Evolutionary conservation across 2,797 vertebrate genomes (phyloP).

Genomic region (Sebastes glaucus): DNA sequence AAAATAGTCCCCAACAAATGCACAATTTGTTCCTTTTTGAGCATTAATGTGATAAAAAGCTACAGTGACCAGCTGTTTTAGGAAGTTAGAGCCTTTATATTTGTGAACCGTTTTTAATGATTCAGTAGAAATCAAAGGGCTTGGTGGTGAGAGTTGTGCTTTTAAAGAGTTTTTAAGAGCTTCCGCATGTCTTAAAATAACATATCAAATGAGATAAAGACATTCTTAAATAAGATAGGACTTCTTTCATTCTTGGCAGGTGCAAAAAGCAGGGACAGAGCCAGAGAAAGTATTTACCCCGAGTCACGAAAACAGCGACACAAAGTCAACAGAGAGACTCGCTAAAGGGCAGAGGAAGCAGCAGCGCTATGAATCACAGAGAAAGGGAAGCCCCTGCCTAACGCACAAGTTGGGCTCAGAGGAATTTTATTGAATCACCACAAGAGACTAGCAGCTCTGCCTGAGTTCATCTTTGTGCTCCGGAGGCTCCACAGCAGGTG

Average conservation of each 20-base stretch:
- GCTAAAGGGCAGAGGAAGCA: constrained; percentile 30
- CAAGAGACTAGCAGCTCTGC: constrained; percentile 49
- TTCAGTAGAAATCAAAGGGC: not conserved
- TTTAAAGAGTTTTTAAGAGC: not conserved
- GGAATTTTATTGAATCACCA: constrained; percentile 67
- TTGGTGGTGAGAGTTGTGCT: not conserved
- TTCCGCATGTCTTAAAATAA: not conserved
- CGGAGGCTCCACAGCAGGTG: constrained; percentile 60
- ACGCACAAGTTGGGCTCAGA: constrained; percentile 40
- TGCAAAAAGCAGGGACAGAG: not conserved
- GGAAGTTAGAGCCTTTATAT: not conserved
- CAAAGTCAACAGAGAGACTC: constrained; percentile 18
- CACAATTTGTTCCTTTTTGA: not conserved
- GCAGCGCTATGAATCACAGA: constrained; percentile 34
- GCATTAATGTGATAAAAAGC: not conserved
- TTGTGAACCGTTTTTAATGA: not conserved
- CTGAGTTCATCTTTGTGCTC: constrained; percentile 56
- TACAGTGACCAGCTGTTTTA: not conserved
- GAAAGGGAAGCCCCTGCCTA: constrained; percentile 46
- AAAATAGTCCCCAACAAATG: not conserved
- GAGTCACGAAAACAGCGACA: constrained; percentile 17
- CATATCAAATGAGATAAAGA: not conserved
- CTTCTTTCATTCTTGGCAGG: not conserved
- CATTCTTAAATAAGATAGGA: not conserved
- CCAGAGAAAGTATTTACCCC: not conserved